A percentile compares a stretch with the other conserved stretches of the same genome.
Evolutionary conservation across 2,113 vertebrate genomes (phyloP).

Genomic region (Promerops cafer): DNA sequence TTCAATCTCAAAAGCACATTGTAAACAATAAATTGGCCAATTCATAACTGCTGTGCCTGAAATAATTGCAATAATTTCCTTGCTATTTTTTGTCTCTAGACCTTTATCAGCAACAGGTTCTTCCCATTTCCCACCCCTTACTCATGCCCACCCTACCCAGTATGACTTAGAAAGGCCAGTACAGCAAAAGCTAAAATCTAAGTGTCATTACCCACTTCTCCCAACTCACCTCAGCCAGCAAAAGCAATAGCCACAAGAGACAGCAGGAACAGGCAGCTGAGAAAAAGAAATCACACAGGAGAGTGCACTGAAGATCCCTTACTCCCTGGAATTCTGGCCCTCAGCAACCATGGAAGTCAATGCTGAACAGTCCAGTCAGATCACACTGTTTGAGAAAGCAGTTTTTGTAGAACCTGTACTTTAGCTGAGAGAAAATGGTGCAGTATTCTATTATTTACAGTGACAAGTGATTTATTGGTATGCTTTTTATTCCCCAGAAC

Average conservation of each 20-base stretch:
- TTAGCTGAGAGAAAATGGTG: constrained; percentile 58
- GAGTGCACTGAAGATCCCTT: neutral
- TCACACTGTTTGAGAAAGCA: constrained; percentile 8
- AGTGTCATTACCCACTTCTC: neutral
- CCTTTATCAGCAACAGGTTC: neutral
- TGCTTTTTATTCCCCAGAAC: constrained; percentile 55
- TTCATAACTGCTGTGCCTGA: neutral
- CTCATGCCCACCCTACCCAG: neutral
- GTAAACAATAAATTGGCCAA: neutral
- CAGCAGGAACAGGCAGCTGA: neutral
- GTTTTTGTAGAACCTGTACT: constrained; percentile 37
- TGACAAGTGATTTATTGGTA: constrained; percentile 67
- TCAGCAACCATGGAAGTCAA: neutral
- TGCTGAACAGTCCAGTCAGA: constrained; percentile 28
- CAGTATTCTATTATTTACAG: constrained; percentile 62
- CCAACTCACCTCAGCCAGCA: neutral
- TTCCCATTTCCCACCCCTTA: neutral
- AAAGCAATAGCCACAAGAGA: neutral
- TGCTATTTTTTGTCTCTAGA: neutral
- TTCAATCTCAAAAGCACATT: neutral
- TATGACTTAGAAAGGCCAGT: neutral
- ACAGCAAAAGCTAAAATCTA: neutral
- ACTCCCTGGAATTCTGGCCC: neutral
- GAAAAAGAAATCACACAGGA: neutral
- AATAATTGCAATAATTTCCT: neutral